A percentile compares a stretch with the other conserved stretches of the same genome.
phyloP scores from a whole-genome alignment of 2,888 invertebrate genomes.

The Philopedon plagiatum region DNA sequence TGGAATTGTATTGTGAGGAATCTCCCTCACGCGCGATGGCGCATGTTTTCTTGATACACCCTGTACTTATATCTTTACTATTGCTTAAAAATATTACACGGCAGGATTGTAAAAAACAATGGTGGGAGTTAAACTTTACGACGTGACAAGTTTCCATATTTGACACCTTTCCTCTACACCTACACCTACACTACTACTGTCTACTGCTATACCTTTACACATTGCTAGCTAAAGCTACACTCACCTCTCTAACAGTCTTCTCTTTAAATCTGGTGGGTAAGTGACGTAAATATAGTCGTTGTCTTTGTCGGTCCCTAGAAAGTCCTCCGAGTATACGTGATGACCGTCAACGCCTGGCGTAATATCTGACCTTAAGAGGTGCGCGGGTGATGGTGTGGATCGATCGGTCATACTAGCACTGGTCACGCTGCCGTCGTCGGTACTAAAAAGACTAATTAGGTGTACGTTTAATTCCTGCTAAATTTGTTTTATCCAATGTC shows the following conservation, averaged over 20 bases:
- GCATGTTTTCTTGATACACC: no score
- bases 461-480: neutral
- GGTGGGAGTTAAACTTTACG: no score
- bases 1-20: no score
- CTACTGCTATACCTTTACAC: no score
- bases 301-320: slow-evolving; percentile 70
- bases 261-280: slow-evolving; percentile 89
- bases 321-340: slow-evolving; percentile 69
- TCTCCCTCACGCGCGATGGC: no score
- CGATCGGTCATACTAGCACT: slow-evolving; percentile 79
- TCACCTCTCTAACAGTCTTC: slow-evolving; percentile 86
- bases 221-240: slow-evolving; percentile 31
- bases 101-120: no score
- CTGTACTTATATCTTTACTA: no score
- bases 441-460: slow-evolving; percentile 68
- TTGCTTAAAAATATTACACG: no score
- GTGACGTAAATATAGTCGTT: slow-evolving; percentile 90
- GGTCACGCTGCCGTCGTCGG: slow-evolving; percentile 79
- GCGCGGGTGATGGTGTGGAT: slow-evolving; percentile 77
- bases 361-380: slow-evolving; percentile 69
- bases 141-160: no score
- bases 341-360: slow-evolving; percentile 61
- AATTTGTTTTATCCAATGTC: neutral
- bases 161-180: no score
- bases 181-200: neutral